A percentile compares a stretch with the other conserved stretches of the same genome.
phyloP scores from a whole-genome alignment of 2,888 invertebrate genomes.

The Ophion obscuratus region DNA sequence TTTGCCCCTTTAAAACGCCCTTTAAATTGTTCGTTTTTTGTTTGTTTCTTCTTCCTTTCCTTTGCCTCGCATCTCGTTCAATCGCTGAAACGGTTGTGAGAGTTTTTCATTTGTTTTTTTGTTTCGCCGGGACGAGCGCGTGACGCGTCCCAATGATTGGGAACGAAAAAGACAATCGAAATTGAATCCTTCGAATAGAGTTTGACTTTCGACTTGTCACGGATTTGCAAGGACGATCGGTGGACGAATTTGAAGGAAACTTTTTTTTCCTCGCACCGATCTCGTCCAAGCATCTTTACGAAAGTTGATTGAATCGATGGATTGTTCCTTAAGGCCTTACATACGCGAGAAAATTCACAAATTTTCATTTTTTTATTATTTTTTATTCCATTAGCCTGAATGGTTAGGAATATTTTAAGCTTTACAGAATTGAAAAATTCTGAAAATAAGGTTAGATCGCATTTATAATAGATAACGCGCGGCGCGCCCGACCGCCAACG shows the following conservation, averaged over 20 bases:
- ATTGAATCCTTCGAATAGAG: background rate
- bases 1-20: constrained; percentile 37
- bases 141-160: background rate
- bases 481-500: too few species aligned
- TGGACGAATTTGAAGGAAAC: background rate
- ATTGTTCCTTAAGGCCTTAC: background rate
- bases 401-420: too few species aligned
- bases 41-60: constrained; percentile 8
- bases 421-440: too few species aligned
- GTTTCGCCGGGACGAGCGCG: background rate
- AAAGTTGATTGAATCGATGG: background rate
- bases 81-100: constrained; percentile 1
- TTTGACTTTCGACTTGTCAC: background rate
- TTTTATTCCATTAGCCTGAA: too few species aligned
- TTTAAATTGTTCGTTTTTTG: constrained; percentile 22
- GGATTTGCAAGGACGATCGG: background rate
- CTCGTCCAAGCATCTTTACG: constrained; percentile 3
- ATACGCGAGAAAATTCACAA: too few species aligned
- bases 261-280: constrained; percentile 2
- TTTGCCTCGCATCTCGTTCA: constrained; percentile 23
- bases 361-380: too few species aligned
- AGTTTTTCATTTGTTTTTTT: background rate
- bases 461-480: too few species aligned
- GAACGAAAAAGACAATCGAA: background rate
- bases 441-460: too few species aligned